Evolutionary conservation across 2,888 invertebrate species (phyloP), one percentile per base, ranked within the genome.

Genomic region (Chaetogeoica ovagalla): DNA sequence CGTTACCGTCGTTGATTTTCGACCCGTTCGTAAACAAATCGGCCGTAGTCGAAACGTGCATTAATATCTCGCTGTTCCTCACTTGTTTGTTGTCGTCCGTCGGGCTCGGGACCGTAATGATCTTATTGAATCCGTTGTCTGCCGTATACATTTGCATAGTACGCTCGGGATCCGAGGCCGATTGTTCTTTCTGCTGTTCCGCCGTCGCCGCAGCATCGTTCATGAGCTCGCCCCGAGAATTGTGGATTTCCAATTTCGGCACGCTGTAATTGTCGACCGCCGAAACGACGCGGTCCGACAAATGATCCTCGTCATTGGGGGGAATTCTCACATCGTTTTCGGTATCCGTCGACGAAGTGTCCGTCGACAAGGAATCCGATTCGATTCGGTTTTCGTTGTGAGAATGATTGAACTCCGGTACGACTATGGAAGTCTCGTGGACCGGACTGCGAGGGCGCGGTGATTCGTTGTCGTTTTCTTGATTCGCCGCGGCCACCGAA

Each of bases 171-270:
- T 52, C 68, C 3, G 19, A 1, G 4, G 30, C 23, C 55, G 30
- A 23, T 60, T 48, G 60, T 48, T 75, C 68, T 59, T 62, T 68
- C 30, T 37, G 37, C 66, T 73, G 68, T 52, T 65, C 74, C 62
- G 21, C 74, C 62, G 21, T 48, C n/a, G n/a, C n/a, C n/a, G n/a
- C n/a, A n/a, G n/a, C n/a, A 43, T 72, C 73, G 66, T 81, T 63
- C 73, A 82, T 75, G 1, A 82, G 70, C 69, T 82, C 82, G n/a
- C 82, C 82, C 62, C 68, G 62, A 82, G 82, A 81, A 59, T 82
- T 75, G 85, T 92, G 92, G 15, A 93, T 90, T 86, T 93, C 92
- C 0, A 93, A 86, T 75, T 92, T 88, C 0, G 94, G 93, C 71
- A 79, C 57, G 0, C 91, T 91, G 6, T 89, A 86, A 68, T 82